phyloP scores from a whole-genome alignment of 2,797 vertebrate species.

The Tolypeutes matacus region DNA sequence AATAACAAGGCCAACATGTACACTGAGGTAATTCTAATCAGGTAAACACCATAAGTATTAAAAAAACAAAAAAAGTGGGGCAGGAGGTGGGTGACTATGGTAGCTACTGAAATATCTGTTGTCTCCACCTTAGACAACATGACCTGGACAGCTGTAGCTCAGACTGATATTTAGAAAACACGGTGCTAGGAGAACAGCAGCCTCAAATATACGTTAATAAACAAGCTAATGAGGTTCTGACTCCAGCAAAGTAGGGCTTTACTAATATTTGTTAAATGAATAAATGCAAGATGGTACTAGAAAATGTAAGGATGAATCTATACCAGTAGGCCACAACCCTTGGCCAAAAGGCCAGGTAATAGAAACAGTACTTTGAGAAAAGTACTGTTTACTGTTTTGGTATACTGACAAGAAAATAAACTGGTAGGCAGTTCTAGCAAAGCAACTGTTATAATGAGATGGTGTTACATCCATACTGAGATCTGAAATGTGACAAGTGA shows the following conservation, averaged over 20 bases:
- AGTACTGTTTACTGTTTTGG: neutral
- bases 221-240: too few relatives aligned
- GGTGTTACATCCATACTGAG: neutral
- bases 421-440: neutral
- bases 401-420: conserved; percentile 24
- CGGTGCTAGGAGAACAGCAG: neutral
- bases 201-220: neutral
- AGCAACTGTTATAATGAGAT: neutral
- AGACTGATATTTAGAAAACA: neutral
- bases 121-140: neutral
- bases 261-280: neutral
- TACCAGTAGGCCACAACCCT: neutral
- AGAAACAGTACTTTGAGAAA: neutral
- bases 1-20: neutral
- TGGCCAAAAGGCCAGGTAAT: neutral
- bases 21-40: neutral
- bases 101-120: neutral
- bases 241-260: neutral
- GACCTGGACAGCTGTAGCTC: neutral
- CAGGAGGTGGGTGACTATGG: fast-evolving
- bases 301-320: neutral
- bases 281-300: neutral
- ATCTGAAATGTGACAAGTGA: neutral
- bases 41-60: neutral
- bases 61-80: neutral